Evolutionary conservation across 2,113 vertebrate species (phyloP), one percentile per base, ranked within the genome.

Genomic region (Corythoichthys haematopterus): DNA sequence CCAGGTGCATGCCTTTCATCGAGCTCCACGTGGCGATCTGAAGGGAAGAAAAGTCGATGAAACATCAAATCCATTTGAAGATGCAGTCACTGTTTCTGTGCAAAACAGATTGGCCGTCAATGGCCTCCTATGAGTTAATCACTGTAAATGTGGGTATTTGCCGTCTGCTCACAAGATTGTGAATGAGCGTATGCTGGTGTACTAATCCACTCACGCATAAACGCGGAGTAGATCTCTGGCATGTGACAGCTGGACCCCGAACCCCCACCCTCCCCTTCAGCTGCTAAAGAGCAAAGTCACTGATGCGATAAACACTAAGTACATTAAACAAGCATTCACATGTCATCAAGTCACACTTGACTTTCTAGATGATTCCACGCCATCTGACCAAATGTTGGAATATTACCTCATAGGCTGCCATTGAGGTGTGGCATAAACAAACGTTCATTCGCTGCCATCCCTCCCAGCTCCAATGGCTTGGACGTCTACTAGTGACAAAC

Each of bases 21-120:
- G 96, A 97, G 78, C 96, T 98, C 97, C 97, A 99, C 69, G 95
- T 87, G 14, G 96, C 97, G 61, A 99, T 94, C 97, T 99, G 88
- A 10, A 72, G 77, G 47, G 45, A 52, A 82, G 61, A 70, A 53
- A 78, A 13, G 63, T n/a, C 15, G 65, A 52, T 28, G 6, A 43
- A 4, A 3, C 40, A 43, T 43, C 20, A 28, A 28, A 28, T 28
- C 20, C 20, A 28, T 28, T 28, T 28, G 20, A 28, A 28, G 20
- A 28, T 28, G 20, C 20, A 28, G 20, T 28, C 20, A 28, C 20
- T 28, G 20, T 28, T 28, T 28, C 20, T 28, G 20, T 28, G 20
- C 20, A 28, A 28, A 28, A 28, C 20, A 28, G 20, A 28, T 28
- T 43, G 3, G 40, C 40, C 6, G 40, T 43, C 40, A 43, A 43